Evolutionary conservation across 2,113 vertebrate genomes (phyloP).

Genomic region (Cryptoleucopteryx plumbea): DNA sequence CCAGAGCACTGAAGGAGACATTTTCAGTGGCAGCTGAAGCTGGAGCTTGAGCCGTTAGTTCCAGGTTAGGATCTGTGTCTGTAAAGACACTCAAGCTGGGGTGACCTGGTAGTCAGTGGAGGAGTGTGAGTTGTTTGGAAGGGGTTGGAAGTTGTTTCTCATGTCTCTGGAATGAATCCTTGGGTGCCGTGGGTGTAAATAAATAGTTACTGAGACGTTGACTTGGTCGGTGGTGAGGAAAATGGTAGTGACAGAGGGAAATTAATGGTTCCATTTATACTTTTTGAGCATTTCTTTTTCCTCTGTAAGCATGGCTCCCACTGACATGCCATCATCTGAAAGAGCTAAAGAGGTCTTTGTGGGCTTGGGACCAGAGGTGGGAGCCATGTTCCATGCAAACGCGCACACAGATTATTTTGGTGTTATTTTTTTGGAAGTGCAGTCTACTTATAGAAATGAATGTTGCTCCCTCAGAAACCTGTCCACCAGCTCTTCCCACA

Average conservation of each 20-base stretch:
- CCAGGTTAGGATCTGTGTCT: neutral
- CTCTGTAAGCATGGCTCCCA: neutral
- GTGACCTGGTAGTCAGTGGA: neutral
- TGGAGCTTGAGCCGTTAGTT: neutral
- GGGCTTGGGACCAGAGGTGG: neutral
- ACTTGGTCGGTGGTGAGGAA: neutral
- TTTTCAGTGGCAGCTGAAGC: neutral
- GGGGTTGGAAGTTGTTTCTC: neutral
- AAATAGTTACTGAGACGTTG: neutral
- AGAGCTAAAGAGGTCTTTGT: neutral
- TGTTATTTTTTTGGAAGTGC: neutral
- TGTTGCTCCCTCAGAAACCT: neutral
- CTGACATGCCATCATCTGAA: neutral
- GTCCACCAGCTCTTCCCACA: neutral
- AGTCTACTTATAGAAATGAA: neutral
- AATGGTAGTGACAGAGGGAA: neutral
- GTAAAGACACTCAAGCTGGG: neutral
- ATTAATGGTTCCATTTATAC: neutral
- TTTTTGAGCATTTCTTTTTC: neutral
- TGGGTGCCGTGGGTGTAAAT: neutral
- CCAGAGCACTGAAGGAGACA: neutral
- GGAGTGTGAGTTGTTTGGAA: neutral
- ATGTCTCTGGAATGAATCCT: neutral
- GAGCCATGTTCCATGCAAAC: neutral
- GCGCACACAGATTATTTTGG: fast-evolving